Conservation (phyloP, 2,888 invertebrate species). For the Thecophora atra region DNA sequence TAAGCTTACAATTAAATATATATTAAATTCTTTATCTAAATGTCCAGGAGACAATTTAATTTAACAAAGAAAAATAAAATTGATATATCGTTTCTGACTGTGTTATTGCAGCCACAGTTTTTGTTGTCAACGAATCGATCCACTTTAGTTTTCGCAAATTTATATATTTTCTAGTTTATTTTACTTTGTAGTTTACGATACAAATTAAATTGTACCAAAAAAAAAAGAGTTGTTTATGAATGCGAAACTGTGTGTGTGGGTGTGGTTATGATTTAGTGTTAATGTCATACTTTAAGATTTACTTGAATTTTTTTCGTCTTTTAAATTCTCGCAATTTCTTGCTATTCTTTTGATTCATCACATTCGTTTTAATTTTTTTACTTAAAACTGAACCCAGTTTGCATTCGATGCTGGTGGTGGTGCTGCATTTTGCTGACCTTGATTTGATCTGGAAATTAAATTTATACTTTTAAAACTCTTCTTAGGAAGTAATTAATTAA, state of each 20-base stretch:
- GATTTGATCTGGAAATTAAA: conserved; percentile 52
- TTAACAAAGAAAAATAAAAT: background rate
- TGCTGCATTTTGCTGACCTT: conserved; percentile 48
- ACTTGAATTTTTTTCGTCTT: conserved; percentile 26
- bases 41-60: background rate
- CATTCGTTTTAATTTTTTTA: conserved; percentile 32
- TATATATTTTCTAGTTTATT: conserved; percentile 26
- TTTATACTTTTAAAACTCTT: background rate
- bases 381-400: conserved; percentile 66
- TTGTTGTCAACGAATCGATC: background rate
- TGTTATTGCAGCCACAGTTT: too few species aligned
- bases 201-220: conserved; percentile 24
- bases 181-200: conserved; percentile 22
- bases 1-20: too few species aligned
- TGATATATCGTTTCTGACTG: too few species aligned
- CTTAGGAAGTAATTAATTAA: background rate
- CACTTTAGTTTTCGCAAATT: conserved; percentile 15
- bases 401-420: conserved; percentile 61
- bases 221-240: conserved; percentile 5
- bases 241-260: background rate
- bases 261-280: conserved; percentile 17
- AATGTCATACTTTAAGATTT: conserved; percentile 29
- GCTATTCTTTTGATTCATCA: conserved; percentile 1
- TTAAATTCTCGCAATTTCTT: conserved; percentile 5
- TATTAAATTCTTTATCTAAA: background rate